Conservation (phyloP, 2,888 invertebrate genomes). For the Euplexia lucipara region DNA sequence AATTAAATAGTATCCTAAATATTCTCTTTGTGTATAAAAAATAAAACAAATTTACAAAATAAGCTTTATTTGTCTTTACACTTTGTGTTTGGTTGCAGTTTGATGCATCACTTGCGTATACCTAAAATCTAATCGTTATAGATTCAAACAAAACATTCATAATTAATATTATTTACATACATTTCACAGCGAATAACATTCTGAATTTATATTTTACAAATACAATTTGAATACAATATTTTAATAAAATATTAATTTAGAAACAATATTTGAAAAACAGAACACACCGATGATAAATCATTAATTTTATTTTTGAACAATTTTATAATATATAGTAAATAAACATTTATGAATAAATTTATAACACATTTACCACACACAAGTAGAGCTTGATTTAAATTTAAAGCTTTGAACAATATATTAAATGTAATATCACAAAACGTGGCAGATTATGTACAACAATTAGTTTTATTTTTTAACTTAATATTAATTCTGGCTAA, state of each 20-base stretch:
- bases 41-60: conserved; percentile 75
- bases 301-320: background rate
- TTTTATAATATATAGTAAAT: conserved; percentile 6
- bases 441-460: conserved; percentile 65
- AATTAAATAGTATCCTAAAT: no score
- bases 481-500: conserved; percentile 44
- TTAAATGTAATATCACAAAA: conserved; percentile 67
- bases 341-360: conserved; percentile 17
- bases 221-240: conserved; percentile 52
- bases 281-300: conserved; percentile 4
- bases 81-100: conserved; percentile 77
- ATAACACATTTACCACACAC: conserved; percentile 51
- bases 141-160: conserved; percentile 51
- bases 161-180: conserved; percentile 67
- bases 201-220: conserved; percentile 59
- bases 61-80: conserved; percentile 89
- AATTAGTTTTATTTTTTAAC: conserved; percentile 42
- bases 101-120: conserved; percentile 64
- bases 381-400: conserved; percentile 55
- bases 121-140: conserved; percentile 55
- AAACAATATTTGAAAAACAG: conserved; percentile 13
- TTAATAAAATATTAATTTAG: conserved; percentile 1
- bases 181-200: conserved; percentile 65
- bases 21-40: conserved; percentile 39
- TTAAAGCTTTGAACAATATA: conserved; percentile 66